These are phyloP conservation scores for Neelides folsomi DNA, from an alignment of 2,888 invertebrate genomes.

Conservation along the genomic window DNA sequence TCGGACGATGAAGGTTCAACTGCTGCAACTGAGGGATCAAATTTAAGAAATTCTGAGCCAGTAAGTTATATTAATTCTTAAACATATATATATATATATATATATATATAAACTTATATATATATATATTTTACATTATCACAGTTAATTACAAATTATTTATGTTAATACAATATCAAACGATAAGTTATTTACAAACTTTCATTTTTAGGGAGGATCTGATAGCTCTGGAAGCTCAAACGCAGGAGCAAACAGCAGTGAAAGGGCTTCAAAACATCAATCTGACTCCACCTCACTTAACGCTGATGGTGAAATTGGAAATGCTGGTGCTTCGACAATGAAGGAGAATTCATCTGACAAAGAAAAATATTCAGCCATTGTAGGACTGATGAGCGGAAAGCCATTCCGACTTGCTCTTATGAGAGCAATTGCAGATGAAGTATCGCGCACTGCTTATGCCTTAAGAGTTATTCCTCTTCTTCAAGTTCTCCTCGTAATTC, in stretches of 20 bases:
- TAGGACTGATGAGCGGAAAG: slow-evolving; percentile 6
- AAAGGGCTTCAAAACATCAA: too few relatives aligned
- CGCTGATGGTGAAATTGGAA: too few relatives aligned
- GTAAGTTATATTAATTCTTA: slow-evolving; percentile 7
- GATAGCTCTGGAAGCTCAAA: slow-evolving; percentile 33
- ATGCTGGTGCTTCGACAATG: neutral
- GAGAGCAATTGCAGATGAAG: slow-evolving; percentile 27
- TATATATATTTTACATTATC: too few relatives aligned
- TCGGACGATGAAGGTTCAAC: slow-evolving; percentile 92
- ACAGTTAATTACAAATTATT: too few relatives aligned
- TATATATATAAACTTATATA: too few relatives aligned
- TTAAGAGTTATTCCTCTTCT: slow-evolving; percentile 28
- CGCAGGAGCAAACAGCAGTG: slow-evolving; percentile 24
- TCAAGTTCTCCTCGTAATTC: slow-evolving; percentile 30
- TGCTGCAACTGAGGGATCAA: slow-evolving; percentile 87
- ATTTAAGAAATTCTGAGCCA: slow-evolving; percentile 42
- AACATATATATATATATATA: too few relatives aligned
- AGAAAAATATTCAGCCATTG: slow-evolving; percentile 1
- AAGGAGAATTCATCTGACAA: neutral
- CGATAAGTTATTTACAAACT: neutral
- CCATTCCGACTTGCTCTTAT: slow-evolving; percentile 29
- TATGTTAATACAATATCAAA: too few relatives aligned
- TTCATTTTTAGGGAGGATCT: slow-evolving; percentile 27
- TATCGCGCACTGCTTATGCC: slow-evolving; percentile 21
- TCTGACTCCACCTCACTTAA: neutral